Evolutionary conservation across 2,797 vertebrate species (phyloP).

Genomic region (Neosalanx taihuensis): DNA sequence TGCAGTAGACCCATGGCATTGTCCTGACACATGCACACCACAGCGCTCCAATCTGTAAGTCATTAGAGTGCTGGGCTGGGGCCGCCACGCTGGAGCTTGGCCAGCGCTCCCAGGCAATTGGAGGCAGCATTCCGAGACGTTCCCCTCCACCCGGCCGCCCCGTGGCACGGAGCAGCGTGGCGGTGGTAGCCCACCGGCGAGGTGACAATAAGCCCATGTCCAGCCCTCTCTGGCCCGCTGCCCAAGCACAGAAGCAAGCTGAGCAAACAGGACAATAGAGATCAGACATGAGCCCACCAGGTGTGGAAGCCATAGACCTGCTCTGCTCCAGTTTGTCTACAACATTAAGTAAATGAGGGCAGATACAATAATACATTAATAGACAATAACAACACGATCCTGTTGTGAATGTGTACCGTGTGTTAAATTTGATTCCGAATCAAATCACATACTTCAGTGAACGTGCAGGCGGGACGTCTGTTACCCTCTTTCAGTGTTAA

Average conservation of each 20-base stretch:
- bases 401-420: neutral
- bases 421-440: neutral
- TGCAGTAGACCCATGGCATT: conserved; percentile 71
- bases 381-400: too few species aligned
- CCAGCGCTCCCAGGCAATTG: conserved; percentile 73
- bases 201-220: conserved; percentile 72
- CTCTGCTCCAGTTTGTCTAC: too few species aligned
- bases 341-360: too few species aligned
- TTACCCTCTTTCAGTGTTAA: conserved; percentile 35
- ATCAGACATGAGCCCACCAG: conserved; percentile 54
- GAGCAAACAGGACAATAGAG: conserved; percentile 56
- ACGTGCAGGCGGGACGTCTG: conserved; percentile 20
- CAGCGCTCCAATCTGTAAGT: conserved; percentile 86
- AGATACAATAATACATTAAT: too few species aligned
- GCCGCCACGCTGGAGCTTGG: conserved; percentile 76
- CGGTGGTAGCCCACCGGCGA: conserved; percentile 67
- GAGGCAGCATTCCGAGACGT: conserved; percentile 55
- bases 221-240: conserved; percentile 54
- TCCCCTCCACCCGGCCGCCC: conserved; percentile 41
- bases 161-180: conserved; percentile 57
- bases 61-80: conserved; percentile 79
- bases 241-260: conserved; percentile 69
- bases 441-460: conserved; percentile 25
- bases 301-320: conserved; percentile 47
- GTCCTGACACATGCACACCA: conserved; percentile 78